These are phyloP conservation scores for Simalia tracyae DNA, from an alignment of 2,797 vertebrate species.

Conservation along the genomic window DNA sequence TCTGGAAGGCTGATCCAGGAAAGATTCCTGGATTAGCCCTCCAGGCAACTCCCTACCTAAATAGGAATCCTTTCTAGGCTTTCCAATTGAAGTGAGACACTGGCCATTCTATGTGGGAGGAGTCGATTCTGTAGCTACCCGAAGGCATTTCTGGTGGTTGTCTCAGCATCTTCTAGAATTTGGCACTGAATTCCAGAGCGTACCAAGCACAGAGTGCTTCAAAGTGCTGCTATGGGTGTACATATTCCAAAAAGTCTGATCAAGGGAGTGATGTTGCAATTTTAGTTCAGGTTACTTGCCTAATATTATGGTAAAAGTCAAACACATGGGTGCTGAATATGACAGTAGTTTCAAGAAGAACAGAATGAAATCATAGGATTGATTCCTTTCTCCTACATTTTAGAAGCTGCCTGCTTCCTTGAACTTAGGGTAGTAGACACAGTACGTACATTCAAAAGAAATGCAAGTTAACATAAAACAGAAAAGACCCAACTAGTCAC, in stretches of 20 bases:
- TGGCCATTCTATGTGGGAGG: background rate
- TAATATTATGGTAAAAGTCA: background rate
- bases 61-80: background rate
- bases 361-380: no score
- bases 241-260: background rate
- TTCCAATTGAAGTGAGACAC: background rate
- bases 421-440: no score
- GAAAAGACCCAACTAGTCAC: no score
- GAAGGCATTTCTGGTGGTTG: background rate
- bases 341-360: background rate
- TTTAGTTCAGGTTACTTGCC: background rate
- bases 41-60: background rate
- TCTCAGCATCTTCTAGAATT: background rate
- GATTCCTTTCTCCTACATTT: no score
- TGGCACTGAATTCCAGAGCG: background rate
- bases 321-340: background rate
- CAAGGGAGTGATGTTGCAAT: background rate
- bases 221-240: background rate
- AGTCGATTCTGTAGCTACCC: background rate
- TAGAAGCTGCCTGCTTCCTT: no score
- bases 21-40: background rate
- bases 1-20: background rate
- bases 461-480: no score
- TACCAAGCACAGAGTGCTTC: background rate
- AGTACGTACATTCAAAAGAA: no score